Conservation (phyloP, 2,888 invertebrate genomes). For the Chromoteleia sp. region DNA sequence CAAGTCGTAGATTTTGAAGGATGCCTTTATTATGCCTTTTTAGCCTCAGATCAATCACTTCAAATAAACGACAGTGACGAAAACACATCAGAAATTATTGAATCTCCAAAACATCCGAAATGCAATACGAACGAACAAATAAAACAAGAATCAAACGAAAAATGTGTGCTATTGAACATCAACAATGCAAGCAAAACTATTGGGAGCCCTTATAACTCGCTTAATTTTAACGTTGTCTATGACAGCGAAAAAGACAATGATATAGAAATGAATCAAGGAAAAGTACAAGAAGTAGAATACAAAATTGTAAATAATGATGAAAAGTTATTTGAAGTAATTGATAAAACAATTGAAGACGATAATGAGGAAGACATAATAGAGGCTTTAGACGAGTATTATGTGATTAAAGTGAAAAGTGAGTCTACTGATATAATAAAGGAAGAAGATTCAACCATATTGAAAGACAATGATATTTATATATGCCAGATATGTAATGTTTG, state of each 20-base stretch:
- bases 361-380: slow-evolving; percentile 45
- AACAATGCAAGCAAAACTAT: background rate
- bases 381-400: slow-evolving; percentile 45
- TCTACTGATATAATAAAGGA: slow-evolving; percentile 22
- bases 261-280: no score
- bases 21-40: slow-evolving; percentile 77
- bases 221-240: background rate
- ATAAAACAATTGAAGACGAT: slow-evolving; percentile 15
- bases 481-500: slow-evolving; percentile 76
- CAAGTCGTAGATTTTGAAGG: slow-evolving; percentile 78
- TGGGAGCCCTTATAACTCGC: background rate
- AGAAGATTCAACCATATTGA: slow-evolving; percentile 50
- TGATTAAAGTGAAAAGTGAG: slow-evolving; percentile 71
- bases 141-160: background rate
- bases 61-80: background rate
- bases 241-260: slow-evolving; percentile 29
- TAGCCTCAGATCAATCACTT: slow-evolving; percentile 60
- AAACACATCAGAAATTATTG: background rate
- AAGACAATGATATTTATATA: slow-evolving; percentile 71
- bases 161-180: background rate
- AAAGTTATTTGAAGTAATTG: background rate
- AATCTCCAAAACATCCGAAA: background rate
- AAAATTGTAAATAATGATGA: background rate
- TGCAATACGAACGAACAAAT: background rate
- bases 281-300: background rate